These are phyloP conservation scores for Allygus modestus DNA, from an alignment of 2,888 invertebrate genomes.

Conservation along the genomic window DNA sequence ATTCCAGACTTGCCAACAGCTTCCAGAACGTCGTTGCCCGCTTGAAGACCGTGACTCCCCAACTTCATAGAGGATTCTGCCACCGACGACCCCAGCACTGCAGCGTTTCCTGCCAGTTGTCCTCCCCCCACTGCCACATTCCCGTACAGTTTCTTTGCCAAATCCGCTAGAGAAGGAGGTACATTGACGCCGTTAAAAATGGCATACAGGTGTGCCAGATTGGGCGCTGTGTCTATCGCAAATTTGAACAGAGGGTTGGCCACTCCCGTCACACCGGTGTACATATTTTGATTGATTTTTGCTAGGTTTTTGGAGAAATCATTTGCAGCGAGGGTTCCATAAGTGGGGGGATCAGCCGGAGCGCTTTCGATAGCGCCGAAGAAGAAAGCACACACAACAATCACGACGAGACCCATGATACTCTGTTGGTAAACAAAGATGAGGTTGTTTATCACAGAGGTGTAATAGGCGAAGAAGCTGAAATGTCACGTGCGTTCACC, in stretches of 20 bases:
- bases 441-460: not conserved
- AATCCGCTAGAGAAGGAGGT: not conserved
- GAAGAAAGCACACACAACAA: not conserved
- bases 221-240: slow-evolving; percentile 19
- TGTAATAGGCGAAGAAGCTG: not conserved
- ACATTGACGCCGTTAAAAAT: slow-evolving; percentile 23
- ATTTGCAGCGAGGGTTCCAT: not conserved
- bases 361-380: not conserved
- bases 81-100: slow-evolving; percentile 6
- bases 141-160: not conserved
- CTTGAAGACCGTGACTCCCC: not conserved
- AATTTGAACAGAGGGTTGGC: not conserved
- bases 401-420: not conserved
- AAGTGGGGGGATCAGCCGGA: not conserved
- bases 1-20: not conserved
- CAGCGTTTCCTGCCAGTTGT: not conserved
- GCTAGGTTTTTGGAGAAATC: slow-evolving; percentile 9
- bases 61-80: not conserved
- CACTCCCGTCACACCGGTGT: not conserved
- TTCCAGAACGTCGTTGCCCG: not conserved
- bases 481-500: not conserved
- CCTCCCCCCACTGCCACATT: slow-evolving; percentile 2
- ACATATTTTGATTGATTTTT: not conserved
- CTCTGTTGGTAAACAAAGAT: not conserved
- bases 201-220: slow-evolving; percentile 15